phyloP scores from a whole-genome alignment of 2,888 invertebrate species.

The Geophilus truncorum region DNA sequence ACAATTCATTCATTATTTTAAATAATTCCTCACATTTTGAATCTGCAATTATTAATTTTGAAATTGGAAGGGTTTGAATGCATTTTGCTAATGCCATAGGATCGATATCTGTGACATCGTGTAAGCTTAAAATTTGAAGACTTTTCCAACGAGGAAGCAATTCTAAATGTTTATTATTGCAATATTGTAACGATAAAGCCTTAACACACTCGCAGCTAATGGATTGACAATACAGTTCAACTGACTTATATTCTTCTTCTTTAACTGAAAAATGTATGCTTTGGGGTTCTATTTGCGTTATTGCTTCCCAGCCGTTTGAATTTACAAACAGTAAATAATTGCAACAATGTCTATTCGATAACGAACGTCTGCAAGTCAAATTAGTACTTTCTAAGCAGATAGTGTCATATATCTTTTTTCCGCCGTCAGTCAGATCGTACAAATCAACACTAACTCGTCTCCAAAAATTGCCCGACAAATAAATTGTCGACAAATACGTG shows the following conservation, averaged over 20 bases:
- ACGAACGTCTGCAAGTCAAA: neutral
- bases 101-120: neutral
- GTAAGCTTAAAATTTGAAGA: neutral
- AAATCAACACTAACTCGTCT: neutral
- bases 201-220: neutral
- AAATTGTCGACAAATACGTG: neutral
- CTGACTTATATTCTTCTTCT: no score
- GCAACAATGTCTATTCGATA: neutral
- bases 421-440: neutral
- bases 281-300: neutral
- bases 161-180: neutral
- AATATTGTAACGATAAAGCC: neutral
- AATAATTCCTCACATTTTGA: neutral
- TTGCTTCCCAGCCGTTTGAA: neutral
- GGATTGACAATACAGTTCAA: no score
- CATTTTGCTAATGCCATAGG: neutral
- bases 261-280: neutral
- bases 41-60: neutral
- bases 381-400: neutral
- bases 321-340: no score
- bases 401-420: neutral
- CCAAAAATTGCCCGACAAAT: no score
- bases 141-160: no score
- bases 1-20: no score
- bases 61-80: neutral